phyloP scores from a whole-genome alignment of 2,797 vertebrate genomes.

The Odontamblyopus rebecca region DNA sequence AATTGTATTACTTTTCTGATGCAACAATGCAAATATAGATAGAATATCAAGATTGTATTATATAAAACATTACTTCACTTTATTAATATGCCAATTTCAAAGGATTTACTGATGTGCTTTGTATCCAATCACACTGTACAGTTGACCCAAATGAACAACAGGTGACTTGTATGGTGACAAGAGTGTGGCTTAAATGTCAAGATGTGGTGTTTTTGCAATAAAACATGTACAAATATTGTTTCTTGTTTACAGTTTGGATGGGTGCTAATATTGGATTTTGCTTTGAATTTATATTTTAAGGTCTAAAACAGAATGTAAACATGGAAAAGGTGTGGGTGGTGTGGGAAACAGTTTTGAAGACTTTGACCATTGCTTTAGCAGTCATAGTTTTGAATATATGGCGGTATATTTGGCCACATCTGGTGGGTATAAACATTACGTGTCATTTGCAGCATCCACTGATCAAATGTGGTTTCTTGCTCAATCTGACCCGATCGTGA shows the following conservation, averaged over 20 bases:
- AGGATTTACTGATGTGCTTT: constrained; percentile 23
- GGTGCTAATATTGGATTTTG: neutral
- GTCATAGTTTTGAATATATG: neutral
- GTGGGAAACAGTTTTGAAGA: neutral
- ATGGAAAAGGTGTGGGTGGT: neutral
- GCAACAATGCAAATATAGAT: constrained; percentile 23
- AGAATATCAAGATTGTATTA: constrained; percentile 11
- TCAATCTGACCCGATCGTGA: constrained; percentile 24
- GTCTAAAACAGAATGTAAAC: neutral
- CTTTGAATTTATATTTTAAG: neutral
- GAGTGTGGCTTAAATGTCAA: constrained; percentile 44
- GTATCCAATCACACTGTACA: constrained; percentile 25
- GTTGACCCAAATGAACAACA: constrained; percentile 8
- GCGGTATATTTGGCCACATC: constrained; percentile 5
- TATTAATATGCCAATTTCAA: constrained; percentile 10
- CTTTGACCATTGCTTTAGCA: neutral
- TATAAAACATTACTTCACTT: constrained; percentile 22
- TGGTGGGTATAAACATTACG: constrained; percentile 40
- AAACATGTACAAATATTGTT: constrained; percentile 49
- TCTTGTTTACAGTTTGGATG: neutral
- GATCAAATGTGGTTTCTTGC: constrained; percentile 44
- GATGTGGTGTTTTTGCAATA: constrained; percentile 71
- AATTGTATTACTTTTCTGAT: constrained; percentile 37
- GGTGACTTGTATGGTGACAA: constrained; percentile 29
- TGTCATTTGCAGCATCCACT: constrained; percentile 56